Evolutionary conservation across 2,113 vertebrate genomes (phyloP), one percentile per base, ranked within the genome.

Genomic region (Mionectes macconnelli): DNA sequence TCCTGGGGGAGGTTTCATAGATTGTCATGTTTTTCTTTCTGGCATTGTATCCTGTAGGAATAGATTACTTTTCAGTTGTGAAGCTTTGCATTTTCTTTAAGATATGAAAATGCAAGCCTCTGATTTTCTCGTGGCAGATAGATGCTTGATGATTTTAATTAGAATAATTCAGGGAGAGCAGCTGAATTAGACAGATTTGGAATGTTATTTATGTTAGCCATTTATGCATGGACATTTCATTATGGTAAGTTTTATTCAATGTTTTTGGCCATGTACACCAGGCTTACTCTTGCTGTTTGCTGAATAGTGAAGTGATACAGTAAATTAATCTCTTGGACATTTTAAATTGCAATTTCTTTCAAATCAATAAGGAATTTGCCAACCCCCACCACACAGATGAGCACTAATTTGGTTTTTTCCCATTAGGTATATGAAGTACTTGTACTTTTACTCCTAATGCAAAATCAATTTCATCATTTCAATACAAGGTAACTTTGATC

Each of bases 381-480:
- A 19, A 59, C 22, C n/a, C 33, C 62, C 50, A 28, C 19, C 37
- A 20, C 30, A 33, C 25, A 87, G 49, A 73, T 88, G 85, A 92
- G 60, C 68, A 95, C 18, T 86, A 87, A 89, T 93, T 92, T 95
- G 73, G 12, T 8, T 72, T 37, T 89, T 72, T 86, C 47, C 50
- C 75, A 82, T 69, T 92, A 94, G 59, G 57, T 83, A 52, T 84
- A 69, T 93, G 78, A 93, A 87, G 21, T 93, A 79, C 35, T 75
- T 96, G 52, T 42, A 84, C 84, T 93, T 97, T 76, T 93, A 70
- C 12, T 92, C 44, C 63, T 96, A 98, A 97, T 94, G 93, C 95
- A 89, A 96, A 97, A 97, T 95, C 96, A 91, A 89, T 97, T 80
- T 66, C 50, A 90, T 56, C 31, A 86, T 90, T 92, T 96, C 86